Evolutionary conservation across 2,888 invertebrate species (phyloP).

Genomic region (Byasa hedistus): DNA sequence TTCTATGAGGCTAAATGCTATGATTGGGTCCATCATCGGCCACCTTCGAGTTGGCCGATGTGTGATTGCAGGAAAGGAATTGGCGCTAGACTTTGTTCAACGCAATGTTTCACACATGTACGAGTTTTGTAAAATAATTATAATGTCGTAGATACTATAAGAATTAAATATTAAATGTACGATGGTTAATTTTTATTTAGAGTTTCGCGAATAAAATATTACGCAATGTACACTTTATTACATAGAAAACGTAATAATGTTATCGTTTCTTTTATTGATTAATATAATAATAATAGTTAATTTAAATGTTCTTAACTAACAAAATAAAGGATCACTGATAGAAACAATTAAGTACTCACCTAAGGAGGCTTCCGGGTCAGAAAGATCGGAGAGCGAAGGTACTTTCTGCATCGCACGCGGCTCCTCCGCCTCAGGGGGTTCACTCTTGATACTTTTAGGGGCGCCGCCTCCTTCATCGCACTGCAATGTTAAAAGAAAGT

Average conservation of each 20-base stretch:
- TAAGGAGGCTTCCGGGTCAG: constrained; percentile 92
- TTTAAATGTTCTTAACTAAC: neutral
- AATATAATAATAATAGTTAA: neutral
- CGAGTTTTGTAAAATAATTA: neutral
- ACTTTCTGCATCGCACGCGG: constrained; percentile 91
- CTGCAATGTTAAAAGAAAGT: constrained; percentile 42
- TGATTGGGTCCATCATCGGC: constrained; percentile 36
- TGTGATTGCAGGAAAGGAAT: constrained; percentile 33
- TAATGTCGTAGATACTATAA: too few relatives aligned
- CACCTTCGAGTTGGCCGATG: constrained; percentile 31
- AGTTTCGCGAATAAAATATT: too few relatives aligned
- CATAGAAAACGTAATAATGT: neutral
- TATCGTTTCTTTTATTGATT: neutral
- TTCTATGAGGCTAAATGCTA: constrained; percentile 33
- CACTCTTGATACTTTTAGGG: constrained; percentile 78
- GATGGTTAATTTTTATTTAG: neutral
- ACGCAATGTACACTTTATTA: neutral
- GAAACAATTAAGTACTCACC: constrained; percentile 83
- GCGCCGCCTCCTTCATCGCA: constrained; percentile 82
- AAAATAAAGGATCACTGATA: neutral
- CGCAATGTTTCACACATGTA: neutral
- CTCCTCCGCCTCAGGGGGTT: constrained; percentile 81
- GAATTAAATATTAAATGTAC: too few relatives aligned
- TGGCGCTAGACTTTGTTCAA: constrained; percentile 2
- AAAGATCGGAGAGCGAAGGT: constrained; percentile 93